Base-by-base conservation (phyloP, 2,888 invertebrate species). In the Ceraclea dissimilis region DNA sequence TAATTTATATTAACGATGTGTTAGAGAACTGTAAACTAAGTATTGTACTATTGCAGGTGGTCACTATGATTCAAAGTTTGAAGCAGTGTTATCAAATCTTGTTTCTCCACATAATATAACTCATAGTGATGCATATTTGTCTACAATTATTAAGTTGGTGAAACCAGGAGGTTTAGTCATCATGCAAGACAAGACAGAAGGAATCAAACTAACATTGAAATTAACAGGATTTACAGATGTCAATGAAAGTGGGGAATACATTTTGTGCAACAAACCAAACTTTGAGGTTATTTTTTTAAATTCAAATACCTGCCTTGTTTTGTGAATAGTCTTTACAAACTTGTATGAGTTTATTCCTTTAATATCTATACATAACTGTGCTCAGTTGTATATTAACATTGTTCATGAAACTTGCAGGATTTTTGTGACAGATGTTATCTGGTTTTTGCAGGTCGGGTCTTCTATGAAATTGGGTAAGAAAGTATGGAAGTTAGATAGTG, bases 401-500 rank as follows among this genome's bases (percentile, higher is more conserved):
- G n/a, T n/a, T n/a, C n/a, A n/a, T n/a, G n/a, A n/a, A n/a, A n/a
- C n/a, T n/a, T n/a, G n/a, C n/a, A n/a, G n/a, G n/a, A n/a, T n/a
- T n/a, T n/a, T n/a, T n/a, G n/a, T n/a, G n/a, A n/a, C n/a, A n/a
- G n/a, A n/a, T n/a, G n/a, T n/a, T n/a, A n/a, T n/a, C n/a, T n/a
- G n/a, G n/a, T n/a, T 47, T 4, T 47, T 62, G 13, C 50, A 76
- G 75, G 67, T 83, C 20, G 85, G 86, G n/a, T 84, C 86, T 0
- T 76, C 82, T 11, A 72, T 80, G 1, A 76, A 80, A 59, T 67
- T 86, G 61, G 66, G 67, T 21, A 68, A 68, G 34, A 66, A 68
- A 51, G 81, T 88, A 2, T 94, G 94, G 93, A 90, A 89, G 70
- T 70, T 93, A 48, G 85, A 88, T 59, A 80, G 81, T 52, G 80